Evolutionary conservation across 1,140 invertebrate species (phyloP).

Genomic region (Polyergus mexicanus): DNA sequence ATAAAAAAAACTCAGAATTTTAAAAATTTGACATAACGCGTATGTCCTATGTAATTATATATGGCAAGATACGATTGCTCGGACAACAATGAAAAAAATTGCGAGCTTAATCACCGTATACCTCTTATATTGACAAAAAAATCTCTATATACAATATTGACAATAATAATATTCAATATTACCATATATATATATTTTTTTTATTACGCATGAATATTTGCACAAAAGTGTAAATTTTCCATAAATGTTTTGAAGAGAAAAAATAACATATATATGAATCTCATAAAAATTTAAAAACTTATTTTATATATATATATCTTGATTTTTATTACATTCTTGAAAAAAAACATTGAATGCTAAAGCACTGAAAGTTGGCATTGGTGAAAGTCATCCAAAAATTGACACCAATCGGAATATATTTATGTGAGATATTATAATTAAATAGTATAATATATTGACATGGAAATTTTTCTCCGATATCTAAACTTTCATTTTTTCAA

Average conservation of each 20-base stretch:
- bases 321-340: not conserved
- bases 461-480: no score
- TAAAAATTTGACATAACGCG: conserved; percentile 9
- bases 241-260: no score
- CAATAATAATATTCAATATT: not conserved
- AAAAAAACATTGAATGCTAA: not conserved
- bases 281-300: not conserved
- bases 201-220: not conserved
- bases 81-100: not conserved
- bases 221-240: not conserved
- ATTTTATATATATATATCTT: not conserved
- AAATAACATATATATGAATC: no score
- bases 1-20: conserved; percentile 46
- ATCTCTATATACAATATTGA: no score
- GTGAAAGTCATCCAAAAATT: no score
- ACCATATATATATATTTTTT: not conserved
- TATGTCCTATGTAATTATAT: not conserved
- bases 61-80: not conserved
- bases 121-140: no score
- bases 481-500: no score
- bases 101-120: not conserved
- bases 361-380: not conserved
- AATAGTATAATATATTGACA: no score
- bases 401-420: no score
- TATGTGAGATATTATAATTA: no score